Conservation (phyloP, 2,113 vertebrate genomes). For the Rissa tridactyla region DNA sequence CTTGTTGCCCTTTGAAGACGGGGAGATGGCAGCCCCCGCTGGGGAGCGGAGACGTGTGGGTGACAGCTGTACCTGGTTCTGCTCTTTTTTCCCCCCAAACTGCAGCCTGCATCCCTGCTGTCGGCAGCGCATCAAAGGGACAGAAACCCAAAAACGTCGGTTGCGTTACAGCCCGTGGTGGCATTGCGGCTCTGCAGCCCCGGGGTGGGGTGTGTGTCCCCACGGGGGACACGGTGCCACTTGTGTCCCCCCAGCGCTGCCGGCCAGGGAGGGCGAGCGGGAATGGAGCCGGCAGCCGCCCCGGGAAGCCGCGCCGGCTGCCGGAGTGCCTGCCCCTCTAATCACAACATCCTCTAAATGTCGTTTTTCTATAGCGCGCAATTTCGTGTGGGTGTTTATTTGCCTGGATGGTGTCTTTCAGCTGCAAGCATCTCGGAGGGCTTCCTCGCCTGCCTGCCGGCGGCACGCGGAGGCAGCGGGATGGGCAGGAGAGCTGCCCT, state of each 20-base stretch:
- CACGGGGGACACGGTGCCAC: rapidly evolving
- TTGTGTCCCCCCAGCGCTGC: not conserved
- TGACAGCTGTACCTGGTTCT: not conserved
- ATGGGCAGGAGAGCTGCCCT: not conserved
- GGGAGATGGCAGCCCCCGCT: not conserved
- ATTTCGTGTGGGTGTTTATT: not conserved
- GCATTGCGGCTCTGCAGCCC: not conserved
- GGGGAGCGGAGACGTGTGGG: not conserved
- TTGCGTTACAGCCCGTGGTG: not conserved
- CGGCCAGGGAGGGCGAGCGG: rapidly evolving
- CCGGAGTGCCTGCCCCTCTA: not conserved
- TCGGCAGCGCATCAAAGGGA: not conserved
- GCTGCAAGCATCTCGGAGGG: not conserved
- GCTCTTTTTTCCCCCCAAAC: not conserved
- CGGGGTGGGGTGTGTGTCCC: rapidly evolving
- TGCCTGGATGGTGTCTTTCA: not conserved
- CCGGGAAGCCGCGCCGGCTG: rapidly evolving
- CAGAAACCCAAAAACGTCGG: rapidly evolving
- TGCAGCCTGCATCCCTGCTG: no score
- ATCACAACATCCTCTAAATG: not conserved
- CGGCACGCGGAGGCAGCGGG: rapidly evolving
- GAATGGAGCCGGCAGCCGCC: not conserved
- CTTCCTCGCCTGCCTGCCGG: not conserved
- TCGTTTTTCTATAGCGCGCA: not conserved
- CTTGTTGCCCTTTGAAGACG: not conserved